Evolutionary conservation across 2,888 invertebrate species (phyloP).

Genomic region (Cerastis rubricosa): DNA sequence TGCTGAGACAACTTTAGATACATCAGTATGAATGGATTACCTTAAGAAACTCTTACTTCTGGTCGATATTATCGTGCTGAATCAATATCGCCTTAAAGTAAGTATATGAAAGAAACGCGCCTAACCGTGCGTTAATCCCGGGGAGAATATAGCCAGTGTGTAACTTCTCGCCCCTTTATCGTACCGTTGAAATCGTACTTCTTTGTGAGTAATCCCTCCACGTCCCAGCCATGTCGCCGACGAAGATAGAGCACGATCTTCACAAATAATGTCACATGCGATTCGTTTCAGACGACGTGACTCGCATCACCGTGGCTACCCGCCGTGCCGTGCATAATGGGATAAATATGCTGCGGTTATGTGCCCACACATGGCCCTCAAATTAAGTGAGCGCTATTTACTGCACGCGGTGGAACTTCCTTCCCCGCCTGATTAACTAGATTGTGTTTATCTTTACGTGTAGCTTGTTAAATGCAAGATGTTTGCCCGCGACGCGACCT

Average conservation of each 20-base stretch:
- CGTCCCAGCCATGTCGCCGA: constrained; percentile 89
- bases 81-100: constrained; percentile 60
- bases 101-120: constrained; percentile 76
- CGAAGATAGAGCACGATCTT: constrained; percentile 91
- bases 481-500: constrained; percentile 65
- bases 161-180: constrained; percentile 90
- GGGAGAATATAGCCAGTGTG: constrained; percentile 84
- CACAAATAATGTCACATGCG: constrained; percentile 91
- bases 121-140: constrained; percentile 87
- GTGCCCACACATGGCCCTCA: constrained; percentile 89
- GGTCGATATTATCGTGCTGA: constrained; percentile 46
- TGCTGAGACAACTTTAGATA: not conserved
- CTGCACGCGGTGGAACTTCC: constrained; percentile 85
- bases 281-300: constrained; percentile 90
- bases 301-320: constrained; percentile 88
- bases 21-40: not conserved
- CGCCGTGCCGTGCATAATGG: constrained; percentile 89
- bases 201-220: constrained; percentile 91
- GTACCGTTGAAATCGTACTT: constrained; percentile 90
- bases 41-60: constrained; percentile 3
- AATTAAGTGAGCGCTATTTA: constrained; percentile 89
- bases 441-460: constrained; percentile 82
- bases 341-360: constrained; percentile 90
- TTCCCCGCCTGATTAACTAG: constrained; percentile 86
- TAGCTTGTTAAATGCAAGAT: constrained; percentile 77